A percentile compares a stretch with the other conserved stretches of the same genome.
Evolutionary conservation across 2,888 invertebrate species (phyloP).

Genomic region (Mesochorus sp.): DNA sequence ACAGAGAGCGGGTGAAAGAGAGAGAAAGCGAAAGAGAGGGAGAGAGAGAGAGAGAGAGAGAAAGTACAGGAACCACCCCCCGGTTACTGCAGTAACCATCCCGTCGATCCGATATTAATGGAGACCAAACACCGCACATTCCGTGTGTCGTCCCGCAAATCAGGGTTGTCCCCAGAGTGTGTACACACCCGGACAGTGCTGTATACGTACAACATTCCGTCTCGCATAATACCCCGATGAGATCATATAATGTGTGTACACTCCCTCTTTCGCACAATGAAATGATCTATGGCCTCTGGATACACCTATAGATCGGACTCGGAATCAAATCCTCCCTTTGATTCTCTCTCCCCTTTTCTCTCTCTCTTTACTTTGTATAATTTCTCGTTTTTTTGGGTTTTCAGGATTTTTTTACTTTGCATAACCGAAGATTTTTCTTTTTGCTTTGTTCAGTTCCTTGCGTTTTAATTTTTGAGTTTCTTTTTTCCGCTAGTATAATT

Average conservation of each 20-base stretch:
- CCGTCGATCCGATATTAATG: conserved; percentile 81
- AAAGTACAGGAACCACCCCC: conserved; percentile 36
- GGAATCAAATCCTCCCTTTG: conserved; percentile 48
- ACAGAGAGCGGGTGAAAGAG: conserved; percentile 47
- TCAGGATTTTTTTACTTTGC: no score
- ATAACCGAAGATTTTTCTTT: no score
- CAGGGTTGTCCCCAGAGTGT: conserved; percentile 72
- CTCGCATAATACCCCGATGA: conserved; percentile 56
- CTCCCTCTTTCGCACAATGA: conserved; percentile 75
- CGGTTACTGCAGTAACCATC: conserved; percentile 69
- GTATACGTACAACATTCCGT: conserved; percentile 17
- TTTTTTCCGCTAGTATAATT: no score
- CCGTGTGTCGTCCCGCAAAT: conserved; percentile 65
- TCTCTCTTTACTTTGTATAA: conserved; percentile 26
- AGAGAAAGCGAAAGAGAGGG: conserved; percentile 39
- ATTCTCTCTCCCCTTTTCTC: conserved; percentile 6
- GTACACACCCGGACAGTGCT: conserved; percentile 69
- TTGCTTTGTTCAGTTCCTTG: no score
- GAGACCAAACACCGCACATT: conserved; percentile 81
- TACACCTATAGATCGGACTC: conserved; percentile 61
- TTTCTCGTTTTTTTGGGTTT: neutral
- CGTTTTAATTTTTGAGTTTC: no score
- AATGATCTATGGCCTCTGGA: conserved; percentile 74
- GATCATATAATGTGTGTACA: conserved; percentile 75
- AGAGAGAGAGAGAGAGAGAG: conserved; percentile 39